Percentiles rank a stretch among this genome's conserved stretches.
Conservation (phyloP, 2,113 vertebrate species). For the Salminus brasiliensis region DNA sequence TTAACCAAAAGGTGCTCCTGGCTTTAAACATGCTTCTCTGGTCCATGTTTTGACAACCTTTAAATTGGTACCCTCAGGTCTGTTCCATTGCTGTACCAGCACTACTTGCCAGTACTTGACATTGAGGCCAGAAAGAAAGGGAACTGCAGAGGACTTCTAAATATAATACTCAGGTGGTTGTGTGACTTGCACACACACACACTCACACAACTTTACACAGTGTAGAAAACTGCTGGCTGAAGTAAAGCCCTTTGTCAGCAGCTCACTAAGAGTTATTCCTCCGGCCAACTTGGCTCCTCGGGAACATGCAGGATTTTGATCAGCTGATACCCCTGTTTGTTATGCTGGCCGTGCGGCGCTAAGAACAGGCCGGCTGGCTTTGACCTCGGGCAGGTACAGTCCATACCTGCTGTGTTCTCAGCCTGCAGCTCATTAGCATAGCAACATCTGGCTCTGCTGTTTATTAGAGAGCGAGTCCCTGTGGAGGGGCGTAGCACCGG, state of each 20-base stretch:
- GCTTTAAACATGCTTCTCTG: too few relatives aligned
- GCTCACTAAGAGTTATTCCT: conserved; percentile 13
- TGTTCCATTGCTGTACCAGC: neutral
- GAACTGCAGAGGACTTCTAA: neutral
- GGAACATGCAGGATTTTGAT: neutral
- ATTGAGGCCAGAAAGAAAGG: neutral
- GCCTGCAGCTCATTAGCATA: neutral
- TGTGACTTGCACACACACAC: neutral
- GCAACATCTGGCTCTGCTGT: conserved; percentile 56
- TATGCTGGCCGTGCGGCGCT: conserved; percentile 14
- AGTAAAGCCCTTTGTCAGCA: conserved; percentile 11
- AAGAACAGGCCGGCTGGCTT: conserved; percentile 14
- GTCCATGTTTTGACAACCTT: too few relatives aligned
- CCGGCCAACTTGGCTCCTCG: neutral
- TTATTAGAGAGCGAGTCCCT: conserved; percentile 45
- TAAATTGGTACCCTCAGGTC: neutral
- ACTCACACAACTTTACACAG: neutral
- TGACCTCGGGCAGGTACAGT: conserved; percentile 37
- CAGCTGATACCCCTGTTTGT: conserved; percentile 18
- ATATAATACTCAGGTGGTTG: neutral
- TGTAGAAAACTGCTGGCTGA: neutral
- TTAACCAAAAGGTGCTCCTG: too few relatives aligned
- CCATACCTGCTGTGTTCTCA: conserved; percentile 17
- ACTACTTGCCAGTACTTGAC: too few relatives aligned
- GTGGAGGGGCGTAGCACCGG: conserved; percentile 52